Base-by-base conservation (phyloP, 1,140 invertebrate genomes). In the Lasioglossum albipes region DNA sequence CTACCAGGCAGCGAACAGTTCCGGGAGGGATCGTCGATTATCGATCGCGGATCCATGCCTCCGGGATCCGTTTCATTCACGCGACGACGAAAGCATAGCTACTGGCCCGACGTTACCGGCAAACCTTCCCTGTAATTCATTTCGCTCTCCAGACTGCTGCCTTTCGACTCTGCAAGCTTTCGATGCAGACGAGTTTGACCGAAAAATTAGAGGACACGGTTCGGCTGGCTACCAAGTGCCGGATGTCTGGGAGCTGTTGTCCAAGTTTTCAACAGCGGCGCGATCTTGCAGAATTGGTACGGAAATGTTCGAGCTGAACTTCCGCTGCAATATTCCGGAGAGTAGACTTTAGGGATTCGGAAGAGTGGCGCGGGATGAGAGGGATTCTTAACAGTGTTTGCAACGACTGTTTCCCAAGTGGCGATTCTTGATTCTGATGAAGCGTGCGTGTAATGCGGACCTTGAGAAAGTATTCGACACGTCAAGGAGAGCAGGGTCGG, bases 1-100 rank as follows among this genome's bases (percentile, higher is more conserved):
- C 16, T 31, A 45, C 27, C 18, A 6, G 10, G 54, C 10, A 10
- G n/a, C 10, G 57, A 12, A 12, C 45, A 13, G 2, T 49, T 10
- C 45, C 4, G 2, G 16, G 9, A 10, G 7, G 12, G 75, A 78
- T 78, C 75, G 52, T 64, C 75, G 75, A 78, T 72, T 72, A 79
- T 79, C 57, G 77, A 79, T 79, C 70, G 12, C 12, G 2, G 16
- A 20, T 22, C 2, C 57, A 13, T 49, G 42, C 52, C 7, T 20
- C 27, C 27, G 54, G 20, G 13, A 31, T 31, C 42, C 18, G 31
- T 74, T 66, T 57, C 62, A 36, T 54, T 57, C 36, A 62, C 41
- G 45, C 36, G 49, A 45, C 7, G 16, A 4, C 18, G 22, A 20
- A 9, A 22, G 41, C 27, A 10, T 7, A 20, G 7, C 18, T 61